These are phyloP conservation scores for Cyclophora albipunctata DNA, from an alignment of 2,888 invertebrate species.

Conservation along the genomic window DNA sequence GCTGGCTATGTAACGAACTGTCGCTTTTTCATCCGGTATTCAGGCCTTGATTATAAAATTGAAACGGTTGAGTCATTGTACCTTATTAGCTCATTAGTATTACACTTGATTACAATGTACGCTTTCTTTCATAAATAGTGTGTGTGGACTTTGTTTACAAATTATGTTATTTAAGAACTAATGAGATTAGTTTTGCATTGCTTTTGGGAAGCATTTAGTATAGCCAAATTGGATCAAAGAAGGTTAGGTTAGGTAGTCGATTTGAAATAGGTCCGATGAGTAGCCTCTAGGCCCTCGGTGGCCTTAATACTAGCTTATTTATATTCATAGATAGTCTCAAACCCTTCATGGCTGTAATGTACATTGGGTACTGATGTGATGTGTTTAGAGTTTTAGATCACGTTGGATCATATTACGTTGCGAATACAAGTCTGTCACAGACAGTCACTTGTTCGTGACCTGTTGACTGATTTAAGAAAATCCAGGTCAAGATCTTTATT, in stretches of 20 bases:
- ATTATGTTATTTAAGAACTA: too few species aligned
- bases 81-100: conserved; percentile 24
- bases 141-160: conserved; percentile 3
- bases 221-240: too few species aligned
- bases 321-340: conserved; percentile 11
- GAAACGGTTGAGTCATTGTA: conserved; percentile 58
- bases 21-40: conserved; percentile 64
- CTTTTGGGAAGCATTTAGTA: too few species aligned
- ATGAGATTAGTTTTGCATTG: too few species aligned
- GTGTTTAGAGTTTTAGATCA: conserved; percentile 43
- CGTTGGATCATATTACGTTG: conserved; percentile 48
- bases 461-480: conserved; percentile 66
- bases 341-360: conserved; percentile 11
- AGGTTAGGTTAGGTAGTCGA: neutral
- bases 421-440: conserved; percentile 60
- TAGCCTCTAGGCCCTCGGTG: neutral
- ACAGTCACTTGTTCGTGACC: conserved; percentile 72
- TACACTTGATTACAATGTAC: conserved; percentile 14
- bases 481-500: conserved; percentile 71
- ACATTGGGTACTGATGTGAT: conserved; percentile 22
- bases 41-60: conserved; percentile 65
- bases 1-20: conserved; percentile 37
- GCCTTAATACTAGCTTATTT: conserved; percentile 7
- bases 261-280: conserved; percentile 1
- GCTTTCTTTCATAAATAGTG: conserved; percentile 21